Base-by-base conservation (phyloP, 2,888 invertebrate species). In the Oligia strigilis region DNA sequence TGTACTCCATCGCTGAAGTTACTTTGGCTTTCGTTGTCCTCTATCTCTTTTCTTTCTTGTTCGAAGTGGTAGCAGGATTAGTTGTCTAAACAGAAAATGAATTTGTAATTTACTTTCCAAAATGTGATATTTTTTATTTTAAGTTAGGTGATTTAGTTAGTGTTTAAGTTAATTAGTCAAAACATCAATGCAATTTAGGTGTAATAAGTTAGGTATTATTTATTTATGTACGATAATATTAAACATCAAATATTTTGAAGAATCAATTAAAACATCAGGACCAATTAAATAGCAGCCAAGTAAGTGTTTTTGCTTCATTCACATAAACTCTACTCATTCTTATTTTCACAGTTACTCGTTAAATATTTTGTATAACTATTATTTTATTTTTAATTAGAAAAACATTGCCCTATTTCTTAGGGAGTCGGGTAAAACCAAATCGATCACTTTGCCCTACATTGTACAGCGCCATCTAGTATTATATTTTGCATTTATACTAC, bases 1-100 rank as follows among this genome's bases (percentile, higher is more conserved):
- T 97, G 97, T 95, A 97, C 93, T 95, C 97, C 80, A 94, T 97
- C 86, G 97, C 97, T 86, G 97, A 97, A 93, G 97, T 95, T 79
- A 97, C 97, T 78, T 89, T 97, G 84, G 97, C 97, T 85, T 96
- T 97, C 85, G 90, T 95, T 71, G 96, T 97, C 83, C 93, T 97
- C 14, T 97, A 97, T 87, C 91, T 97, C 71, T 97, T 97, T 90
- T 97, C 97, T 77, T 95, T 97, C 80, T 89, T 97, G 62, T 97
- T 97, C 84, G 97, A 97, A 92, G 96, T 96, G 60, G 97, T 97
- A 81, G 95, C 96, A 87, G 96, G 96, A 81, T 93, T 97, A 88
- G 95, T 96, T 85, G 94, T 93, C 64, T 97, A 96, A 89, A 75
- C 43, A 78, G 86, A 87, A 85, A 87, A 87, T 80, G 65, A 85